Evolutionary conservation across 2,113 vertebrate species (phyloP).

Genomic region (Canis aureus): DNA sequence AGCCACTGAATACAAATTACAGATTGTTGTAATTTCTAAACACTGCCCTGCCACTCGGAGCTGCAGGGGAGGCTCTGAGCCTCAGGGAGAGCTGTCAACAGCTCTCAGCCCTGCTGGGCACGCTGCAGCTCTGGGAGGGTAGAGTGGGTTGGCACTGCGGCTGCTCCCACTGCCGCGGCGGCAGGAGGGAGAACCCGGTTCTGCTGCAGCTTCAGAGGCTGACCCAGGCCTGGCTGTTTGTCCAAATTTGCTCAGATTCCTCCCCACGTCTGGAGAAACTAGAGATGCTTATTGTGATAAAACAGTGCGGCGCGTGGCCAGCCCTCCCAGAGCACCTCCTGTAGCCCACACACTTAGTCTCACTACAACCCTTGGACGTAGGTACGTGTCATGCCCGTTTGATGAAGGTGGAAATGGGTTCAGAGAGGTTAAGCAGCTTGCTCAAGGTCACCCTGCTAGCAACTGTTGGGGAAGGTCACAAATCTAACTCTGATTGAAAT

Average conservation of each 20-base stretch:
- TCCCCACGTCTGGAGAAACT: neutral
- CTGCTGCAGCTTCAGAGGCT: neutral
- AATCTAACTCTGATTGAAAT: neutral
- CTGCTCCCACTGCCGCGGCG: fast-evolving
- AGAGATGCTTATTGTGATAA: neutral
- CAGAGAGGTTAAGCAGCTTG: neutral
- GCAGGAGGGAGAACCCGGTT: neutral
- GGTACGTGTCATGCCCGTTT: neutral
- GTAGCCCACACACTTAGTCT: neutral
- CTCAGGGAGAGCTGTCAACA: neutral
- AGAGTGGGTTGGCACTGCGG: fast-evolving
- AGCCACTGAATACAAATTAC: constrained; percentile 30
- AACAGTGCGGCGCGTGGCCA: neutral
- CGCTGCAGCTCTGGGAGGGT: neutral
- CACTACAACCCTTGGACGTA: neutral
- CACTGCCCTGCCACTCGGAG: neutral
- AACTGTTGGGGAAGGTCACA: neutral
- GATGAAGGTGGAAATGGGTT: neutral
- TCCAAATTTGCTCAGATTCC: neutral
- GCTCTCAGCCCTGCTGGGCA: neutral
- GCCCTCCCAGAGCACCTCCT: neutral
- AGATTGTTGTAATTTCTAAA: constrained; percentile 13
- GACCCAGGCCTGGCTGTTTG: neutral
- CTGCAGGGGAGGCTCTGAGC: neutral
- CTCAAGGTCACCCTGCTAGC: neutral